Conservation (phyloP, 2,113 vertebrate species). For the Buteo buteo region DNA sequence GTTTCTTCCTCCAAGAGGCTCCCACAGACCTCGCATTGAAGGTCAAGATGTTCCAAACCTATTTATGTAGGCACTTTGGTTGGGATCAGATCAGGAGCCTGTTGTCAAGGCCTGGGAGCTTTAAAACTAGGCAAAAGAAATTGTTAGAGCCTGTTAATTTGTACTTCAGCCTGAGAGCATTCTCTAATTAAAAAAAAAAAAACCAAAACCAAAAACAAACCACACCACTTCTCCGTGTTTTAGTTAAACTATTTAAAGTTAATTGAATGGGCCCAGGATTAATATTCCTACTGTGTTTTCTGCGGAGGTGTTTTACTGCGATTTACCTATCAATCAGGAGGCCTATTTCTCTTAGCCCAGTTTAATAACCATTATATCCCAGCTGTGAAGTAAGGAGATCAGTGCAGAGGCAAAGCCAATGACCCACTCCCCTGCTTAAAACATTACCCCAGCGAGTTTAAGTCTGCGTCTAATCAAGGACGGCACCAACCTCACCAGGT, state of each 20-base stretch:
- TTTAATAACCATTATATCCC: not conserved
- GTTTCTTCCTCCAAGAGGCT: not conserved
- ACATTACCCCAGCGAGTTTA: not conserved
- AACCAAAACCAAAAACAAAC: no score
- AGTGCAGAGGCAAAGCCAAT: not conserved
- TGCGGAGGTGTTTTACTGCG: not conserved
- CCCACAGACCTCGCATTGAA: not conserved
- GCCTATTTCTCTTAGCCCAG: not conserved
- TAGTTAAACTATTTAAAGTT: not conserved
- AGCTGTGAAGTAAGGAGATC: not conserved
- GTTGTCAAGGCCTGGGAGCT: not conserved
- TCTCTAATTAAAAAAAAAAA: not conserved
- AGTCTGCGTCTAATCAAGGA: not conserved
- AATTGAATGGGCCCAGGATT: constrained; percentile 4
- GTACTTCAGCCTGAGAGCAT: not conserved
- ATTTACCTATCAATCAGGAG: not conserved
- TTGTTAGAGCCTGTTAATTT: not conserved
- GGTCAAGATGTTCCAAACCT: not conserved
- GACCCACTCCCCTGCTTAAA: not conserved
- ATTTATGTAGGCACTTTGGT: not conserved
- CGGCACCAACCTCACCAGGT: not conserved
- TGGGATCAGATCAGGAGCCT: not conserved
- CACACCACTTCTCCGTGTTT: not conserved
- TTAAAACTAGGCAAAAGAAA: not conserved
- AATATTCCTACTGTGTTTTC: not conserved